Evolutionary conservation across 2,888 invertebrate genomes (phyloP).

Genomic region (Branchipolynoe longqiensis): DNA sequence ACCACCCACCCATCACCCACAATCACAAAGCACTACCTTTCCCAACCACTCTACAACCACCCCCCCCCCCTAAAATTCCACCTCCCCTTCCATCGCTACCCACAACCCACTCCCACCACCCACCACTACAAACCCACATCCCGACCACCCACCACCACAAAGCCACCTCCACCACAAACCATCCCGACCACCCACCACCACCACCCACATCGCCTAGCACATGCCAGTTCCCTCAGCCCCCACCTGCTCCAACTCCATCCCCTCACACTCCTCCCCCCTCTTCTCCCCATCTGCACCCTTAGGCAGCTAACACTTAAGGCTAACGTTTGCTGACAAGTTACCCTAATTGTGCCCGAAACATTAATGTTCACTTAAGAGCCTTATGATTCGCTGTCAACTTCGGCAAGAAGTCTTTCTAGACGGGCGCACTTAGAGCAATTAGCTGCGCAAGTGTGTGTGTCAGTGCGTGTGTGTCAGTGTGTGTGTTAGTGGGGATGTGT

Average conservation of each 20-base stretch:
- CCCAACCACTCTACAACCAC: no score
- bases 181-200: neutral
- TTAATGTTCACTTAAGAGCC: conserved; percentile 55
- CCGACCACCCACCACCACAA: no score
- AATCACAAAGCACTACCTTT: no score
- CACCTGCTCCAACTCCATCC: neutral
- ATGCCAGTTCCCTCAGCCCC: no score
- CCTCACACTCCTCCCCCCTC: neutral
- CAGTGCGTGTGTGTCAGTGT: neutral
- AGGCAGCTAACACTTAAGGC: neutral
- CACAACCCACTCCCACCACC: no score
- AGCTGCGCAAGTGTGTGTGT: neutral
- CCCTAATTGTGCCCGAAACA: conserved; percentile 50
- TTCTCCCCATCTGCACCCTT: neutral
- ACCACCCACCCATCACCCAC: no score
- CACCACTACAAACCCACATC: no score
- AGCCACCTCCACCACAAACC: neutral
- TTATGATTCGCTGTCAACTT: conserved; percentile 46
- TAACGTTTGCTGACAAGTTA: conserved; percentile 23
- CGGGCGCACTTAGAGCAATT: conserved; percentile 27
- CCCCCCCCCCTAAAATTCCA: no score
- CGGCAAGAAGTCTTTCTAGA: conserved; percentile 40
- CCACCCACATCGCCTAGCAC: no score
- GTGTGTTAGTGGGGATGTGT: neutral
- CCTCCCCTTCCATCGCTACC: no score